phyloP scores from a whole-genome alignment of 2,888 invertebrate genomes.

The Drosophila melanocephala region DNA sequence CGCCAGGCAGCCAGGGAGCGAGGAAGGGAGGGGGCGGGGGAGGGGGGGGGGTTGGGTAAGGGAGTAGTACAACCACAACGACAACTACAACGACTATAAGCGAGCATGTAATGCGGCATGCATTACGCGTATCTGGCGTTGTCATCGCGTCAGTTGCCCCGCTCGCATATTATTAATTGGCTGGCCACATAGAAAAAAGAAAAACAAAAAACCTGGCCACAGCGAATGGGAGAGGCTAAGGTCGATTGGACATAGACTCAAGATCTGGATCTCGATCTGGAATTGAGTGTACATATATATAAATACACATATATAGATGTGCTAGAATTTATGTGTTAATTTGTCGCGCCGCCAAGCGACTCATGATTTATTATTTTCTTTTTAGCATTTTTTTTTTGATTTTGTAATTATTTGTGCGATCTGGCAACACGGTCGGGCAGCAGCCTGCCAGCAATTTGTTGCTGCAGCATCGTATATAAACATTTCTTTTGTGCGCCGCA shows the following conservation, averaged over 20 bases:
- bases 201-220: background rate
- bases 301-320: constrained; percentile 39
- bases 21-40: background rate
- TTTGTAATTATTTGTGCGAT: constrained; percentile 35
- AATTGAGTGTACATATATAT: background rate
- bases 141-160: constrained; percentile 80
- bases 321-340: constrained; percentile 81
- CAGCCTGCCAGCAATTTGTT: constrained; percentile 63
- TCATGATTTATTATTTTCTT: constrained; percentile 70
- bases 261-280: constrained; percentile 17
- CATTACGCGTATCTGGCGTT: constrained; percentile 79
- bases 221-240: background rate
- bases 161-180: constrained; percentile 81
- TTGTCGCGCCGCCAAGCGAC: constrained; percentile 69
- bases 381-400: background rate
- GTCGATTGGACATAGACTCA: background rate
- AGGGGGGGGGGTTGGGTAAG: background rate
- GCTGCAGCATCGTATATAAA: constrained; percentile 66
- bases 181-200: constrained; percentile 46
- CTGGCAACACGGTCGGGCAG: constrained; percentile 22
- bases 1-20: background rate
- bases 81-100: constrained; percentile 26
- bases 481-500: constrained; percentile 71
- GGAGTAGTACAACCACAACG: background rate
- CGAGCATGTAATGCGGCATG: constrained; percentile 74